Conservation (phyloP, 2,888 invertebrate species). For the Drosophila affinis region DNA sequence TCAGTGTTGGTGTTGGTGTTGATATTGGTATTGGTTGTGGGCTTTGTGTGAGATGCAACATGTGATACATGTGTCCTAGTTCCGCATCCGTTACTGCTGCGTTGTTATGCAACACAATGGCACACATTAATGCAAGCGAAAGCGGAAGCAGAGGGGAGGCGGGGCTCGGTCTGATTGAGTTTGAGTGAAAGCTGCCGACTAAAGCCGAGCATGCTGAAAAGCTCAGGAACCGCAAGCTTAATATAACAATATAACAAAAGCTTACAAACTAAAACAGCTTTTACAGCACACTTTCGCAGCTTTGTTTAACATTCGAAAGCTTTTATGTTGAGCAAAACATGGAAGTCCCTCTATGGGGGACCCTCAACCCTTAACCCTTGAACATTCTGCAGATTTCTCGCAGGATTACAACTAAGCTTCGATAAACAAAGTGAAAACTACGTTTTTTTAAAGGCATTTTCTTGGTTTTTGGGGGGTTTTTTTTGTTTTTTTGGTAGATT, state of each 20-base stretch:
- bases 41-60: slow-evolving; percentile 75
- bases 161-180: slow-evolving; percentile 37
- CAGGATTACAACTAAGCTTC: not conserved
- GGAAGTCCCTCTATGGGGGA: slow-evolving; percentile 5
- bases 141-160: slow-evolving; percentile 2
- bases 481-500: not conserved
- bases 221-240: slow-evolving; percentile 1
- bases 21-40: slow-evolving; percentile 20
- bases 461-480: not conserved
- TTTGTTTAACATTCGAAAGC: slow-evolving; percentile 9
- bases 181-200: slow-evolving; percentile 4
- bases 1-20: too few relatives aligned
- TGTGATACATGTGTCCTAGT: slow-evolving; percentile 82
- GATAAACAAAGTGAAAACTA: too few relatives aligned
- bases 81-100: slow-evolving; percentile 72
- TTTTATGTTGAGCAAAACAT: slow-evolving; percentile 12
- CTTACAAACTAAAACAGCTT: slow-evolving; percentile 13
- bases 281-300: not conserved
- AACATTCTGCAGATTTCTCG: not conserved
- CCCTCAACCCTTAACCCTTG: too few relatives aligned
- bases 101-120: slow-evolving; percentile 78
- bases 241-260: slow-evolving; percentile 25
- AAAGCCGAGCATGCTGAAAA: slow-evolving; percentile 9
- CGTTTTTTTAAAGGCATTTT: not conserved
- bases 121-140: slow-evolving; percentile 67